Evolutionary conservation across 2,113 vertebrate genomes (phyloP).

Genomic region (Aptenodytes forsteri): DNA sequence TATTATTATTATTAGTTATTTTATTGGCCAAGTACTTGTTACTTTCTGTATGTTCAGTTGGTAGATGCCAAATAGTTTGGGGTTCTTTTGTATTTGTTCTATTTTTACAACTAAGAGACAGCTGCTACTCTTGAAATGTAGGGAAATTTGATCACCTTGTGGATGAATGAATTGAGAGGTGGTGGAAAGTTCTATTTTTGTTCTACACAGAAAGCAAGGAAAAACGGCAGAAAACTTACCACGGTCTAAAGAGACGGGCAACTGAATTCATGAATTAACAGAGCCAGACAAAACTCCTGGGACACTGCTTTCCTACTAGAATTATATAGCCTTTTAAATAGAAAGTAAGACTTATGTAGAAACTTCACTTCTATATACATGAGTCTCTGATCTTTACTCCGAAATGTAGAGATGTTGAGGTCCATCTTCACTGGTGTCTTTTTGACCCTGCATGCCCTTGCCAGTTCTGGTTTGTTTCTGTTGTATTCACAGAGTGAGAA

Average conservation of each 20-base stretch:
- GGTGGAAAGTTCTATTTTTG: neutral
- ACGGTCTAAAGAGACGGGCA: neutral
- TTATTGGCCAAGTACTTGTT: neutral
- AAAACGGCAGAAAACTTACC: neutral
- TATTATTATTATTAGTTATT: neutral
- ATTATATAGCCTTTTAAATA: neutral
- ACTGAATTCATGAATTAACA: neutral
- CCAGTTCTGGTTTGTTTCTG: neutral
- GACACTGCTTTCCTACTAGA: neutral
- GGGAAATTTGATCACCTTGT: neutral
- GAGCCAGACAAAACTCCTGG: neutral
- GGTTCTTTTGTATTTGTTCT: neutral
- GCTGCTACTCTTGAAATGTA: neutral
- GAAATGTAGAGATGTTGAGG: neutral
- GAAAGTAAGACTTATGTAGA: neutral
- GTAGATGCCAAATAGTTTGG: neutral
- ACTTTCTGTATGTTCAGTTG: neutral
- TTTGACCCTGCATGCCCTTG: neutral
- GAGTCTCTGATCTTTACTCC: neutral
- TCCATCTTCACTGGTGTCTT: neutral
- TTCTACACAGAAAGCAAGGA: neutral
- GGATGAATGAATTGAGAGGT: neutral
- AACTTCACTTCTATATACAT: rapidly evolving
- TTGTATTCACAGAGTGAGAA: neutral
- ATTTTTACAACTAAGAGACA: neutral